Conservation (phyloP, 2,888 invertebrate genomes). For the Synanthedon vespiformis region DNA sequence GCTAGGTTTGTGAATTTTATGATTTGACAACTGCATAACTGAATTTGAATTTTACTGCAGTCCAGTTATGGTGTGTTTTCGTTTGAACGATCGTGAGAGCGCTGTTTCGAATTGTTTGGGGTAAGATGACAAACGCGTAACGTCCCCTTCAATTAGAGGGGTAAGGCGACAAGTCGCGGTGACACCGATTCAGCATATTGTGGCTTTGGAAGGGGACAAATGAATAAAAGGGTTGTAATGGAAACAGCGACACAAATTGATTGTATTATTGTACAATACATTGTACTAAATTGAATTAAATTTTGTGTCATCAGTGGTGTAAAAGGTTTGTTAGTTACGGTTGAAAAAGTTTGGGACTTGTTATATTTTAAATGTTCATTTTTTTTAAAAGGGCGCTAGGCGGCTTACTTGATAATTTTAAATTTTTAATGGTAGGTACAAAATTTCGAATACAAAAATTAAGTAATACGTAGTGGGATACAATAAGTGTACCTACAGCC, state of each 20-base stretch:
- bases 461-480: too few relatives aligned
- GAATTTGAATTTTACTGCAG: conserved; percentile 11
- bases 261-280: conserved; percentile 44
- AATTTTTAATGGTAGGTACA: too few relatives aligned
- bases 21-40: not conserved
- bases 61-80: too few relatives aligned
- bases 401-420: too few relatives aligned
- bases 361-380: too few relatives aligned
- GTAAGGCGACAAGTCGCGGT: conserved; percentile 50
- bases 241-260: conserved; percentile 53
- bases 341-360: not conserved
- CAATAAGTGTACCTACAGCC: too few relatives aligned
- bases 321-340: conserved; percentile 1
- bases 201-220: conserved; percentile 28
- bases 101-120: conserved; percentile 14
- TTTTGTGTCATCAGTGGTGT: conserved; percentile 10
- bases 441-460: too few relatives aligned
- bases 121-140: conserved; percentile 54
- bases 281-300: conserved; percentile 35
- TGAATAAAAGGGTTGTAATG: conserved; percentile 46
- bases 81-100: too few relatives aligned
- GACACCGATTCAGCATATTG: conserved; percentile 62
- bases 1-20: not conserved
- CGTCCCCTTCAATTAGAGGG: conserved; percentile 59
- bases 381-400: too few relatives aligned